A percentile compares a stretch with the other conserved stretches of the same genome.
These are phyloP conservation scores for Campaea margaritaria DNA, from an alignment of 2,888 invertebrate genomes.

Conservation along the genomic window DNA sequence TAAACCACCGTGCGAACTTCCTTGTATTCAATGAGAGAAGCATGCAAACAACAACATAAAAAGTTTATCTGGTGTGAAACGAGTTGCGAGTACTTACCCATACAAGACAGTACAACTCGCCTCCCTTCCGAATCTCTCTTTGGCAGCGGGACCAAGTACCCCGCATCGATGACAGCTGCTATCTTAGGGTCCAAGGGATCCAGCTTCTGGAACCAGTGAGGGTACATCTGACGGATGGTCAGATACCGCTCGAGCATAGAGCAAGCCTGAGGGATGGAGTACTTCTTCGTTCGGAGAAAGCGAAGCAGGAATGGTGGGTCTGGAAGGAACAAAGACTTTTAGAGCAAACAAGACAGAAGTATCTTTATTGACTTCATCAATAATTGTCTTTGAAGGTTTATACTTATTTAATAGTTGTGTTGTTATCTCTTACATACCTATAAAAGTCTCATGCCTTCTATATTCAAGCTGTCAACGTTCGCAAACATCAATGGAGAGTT, in stretches of 20 bases:
- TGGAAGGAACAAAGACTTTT: conserved; percentile 49
- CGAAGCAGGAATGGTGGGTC: conserved; percentile 93
- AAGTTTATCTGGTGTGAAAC: not conserved
- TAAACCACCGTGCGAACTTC: no score
- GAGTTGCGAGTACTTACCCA: conserved; percentile 81
- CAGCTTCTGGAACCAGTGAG: conserved; percentile 93
- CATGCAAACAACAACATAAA: no score
- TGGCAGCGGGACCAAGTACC: conserved; percentile 90
- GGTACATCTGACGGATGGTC: conserved; percentile 92
- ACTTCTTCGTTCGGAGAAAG: conserved; percentile 94
- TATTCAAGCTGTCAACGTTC: no score
- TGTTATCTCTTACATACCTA: no score
- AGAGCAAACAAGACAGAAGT: not conserved
- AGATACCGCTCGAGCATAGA: conserved; percentile 95
- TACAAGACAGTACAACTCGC: conserved; percentile 91
- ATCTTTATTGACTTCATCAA: not conserved
- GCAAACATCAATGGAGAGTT: no score
- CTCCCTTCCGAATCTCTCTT: conserved; percentile 91
- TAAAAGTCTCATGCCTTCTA: no score
- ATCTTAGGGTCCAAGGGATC: conserved; percentile 92
- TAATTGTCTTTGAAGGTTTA: not conserved
- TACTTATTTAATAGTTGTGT: no score
- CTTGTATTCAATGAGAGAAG: no score
- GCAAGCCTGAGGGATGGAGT: conserved; percentile 93
- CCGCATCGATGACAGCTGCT: conserved; percentile 91